Evolutionary conservation across 2,888 invertebrate species (phyloP).

Genomic region (Cremastinae sp.): DNA sequence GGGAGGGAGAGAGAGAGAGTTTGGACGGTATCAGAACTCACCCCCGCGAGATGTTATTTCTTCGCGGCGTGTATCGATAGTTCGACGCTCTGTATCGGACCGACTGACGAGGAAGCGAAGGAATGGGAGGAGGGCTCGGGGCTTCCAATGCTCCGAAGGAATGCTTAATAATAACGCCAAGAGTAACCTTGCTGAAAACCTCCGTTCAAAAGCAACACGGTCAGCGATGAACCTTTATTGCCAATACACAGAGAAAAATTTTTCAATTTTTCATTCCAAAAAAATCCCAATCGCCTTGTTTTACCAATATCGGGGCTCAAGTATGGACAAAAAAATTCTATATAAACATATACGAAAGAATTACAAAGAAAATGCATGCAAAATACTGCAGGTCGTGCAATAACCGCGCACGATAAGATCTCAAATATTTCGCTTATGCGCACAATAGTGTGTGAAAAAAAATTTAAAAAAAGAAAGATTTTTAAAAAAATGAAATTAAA

Average conservation of each 20-base stretch:
- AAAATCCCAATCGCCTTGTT: no score
- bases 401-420: no score
- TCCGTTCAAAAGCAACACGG: constrained; percentile 69
- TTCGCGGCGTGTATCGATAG: constrained; percentile 75
- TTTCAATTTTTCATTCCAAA: not conserved
- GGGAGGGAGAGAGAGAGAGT: constrained; percentile 37
- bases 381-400: no score
- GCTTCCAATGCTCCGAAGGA: constrained; percentile 68
- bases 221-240: constrained; percentile 68
- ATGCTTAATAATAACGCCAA: constrained; percentile 78
- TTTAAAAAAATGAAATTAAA: not conserved
- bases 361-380: no score
- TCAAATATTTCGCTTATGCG: no score
- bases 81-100: constrained; percentile 73
- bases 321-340: no score
- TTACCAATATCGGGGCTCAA: no score
- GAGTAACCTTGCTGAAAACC: constrained; percentile 49
- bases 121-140: constrained; percentile 29
- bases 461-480: not conserved
- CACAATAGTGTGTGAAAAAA: no score
- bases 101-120: constrained; percentile 8
- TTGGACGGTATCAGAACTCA: constrained; percentile 36
- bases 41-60: constrained; percentile 69
- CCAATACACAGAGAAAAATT: constrained; percentile 43
- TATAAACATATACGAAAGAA: no score